These are phyloP conservation scores for Rhyacichthys aspro DNA, from an alignment of 2,797 vertebrate species.

Conservation along the genomic window DNA sequence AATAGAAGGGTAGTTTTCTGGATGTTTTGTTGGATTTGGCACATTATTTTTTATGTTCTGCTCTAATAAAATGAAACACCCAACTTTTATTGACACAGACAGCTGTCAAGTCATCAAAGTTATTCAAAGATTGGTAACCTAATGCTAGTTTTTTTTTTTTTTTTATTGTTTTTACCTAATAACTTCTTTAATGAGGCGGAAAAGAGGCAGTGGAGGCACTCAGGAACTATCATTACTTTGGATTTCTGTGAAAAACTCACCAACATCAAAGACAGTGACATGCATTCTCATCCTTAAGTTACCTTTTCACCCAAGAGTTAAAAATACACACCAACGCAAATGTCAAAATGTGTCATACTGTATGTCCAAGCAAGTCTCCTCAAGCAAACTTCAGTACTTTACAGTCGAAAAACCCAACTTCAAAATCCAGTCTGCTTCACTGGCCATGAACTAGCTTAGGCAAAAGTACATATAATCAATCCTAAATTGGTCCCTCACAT, in stretches of 20 bases:
- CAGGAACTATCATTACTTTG: background rate
- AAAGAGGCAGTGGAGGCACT: background rate
- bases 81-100: too few species aligned
- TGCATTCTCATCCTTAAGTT: too few species aligned
- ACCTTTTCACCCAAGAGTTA: background rate
- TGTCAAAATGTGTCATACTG: too few species aligned
- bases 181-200: background rate
- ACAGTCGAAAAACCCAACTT: slow-evolving; percentile 14
- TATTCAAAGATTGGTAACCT: too few species aligned
- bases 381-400: slow-evolving; percentile 3
- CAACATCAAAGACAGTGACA: too few species aligned
- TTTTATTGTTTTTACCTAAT: too few species aligned
- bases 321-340: too few species aligned
- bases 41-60: too few species aligned
- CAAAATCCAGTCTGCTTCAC: slow-evolving; percentile 26
- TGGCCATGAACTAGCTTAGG: slow-evolving; percentile 31
- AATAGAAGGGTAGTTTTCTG: too few species aligned
- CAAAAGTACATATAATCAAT: slow-evolving; percentile 58
- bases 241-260: too few species aligned
- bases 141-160: too few species aligned
- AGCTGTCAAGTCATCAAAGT: background rate
- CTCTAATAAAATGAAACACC: background rate
- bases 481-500: slow-evolving; percentile 39
- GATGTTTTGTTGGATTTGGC: too few species aligned
- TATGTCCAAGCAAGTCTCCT: background rate